Percentiles rank a stretch among this genome's conserved stretches.
Conservation (phyloP, 2,888 invertebrate species). For the Diploptera punctata region DNA sequence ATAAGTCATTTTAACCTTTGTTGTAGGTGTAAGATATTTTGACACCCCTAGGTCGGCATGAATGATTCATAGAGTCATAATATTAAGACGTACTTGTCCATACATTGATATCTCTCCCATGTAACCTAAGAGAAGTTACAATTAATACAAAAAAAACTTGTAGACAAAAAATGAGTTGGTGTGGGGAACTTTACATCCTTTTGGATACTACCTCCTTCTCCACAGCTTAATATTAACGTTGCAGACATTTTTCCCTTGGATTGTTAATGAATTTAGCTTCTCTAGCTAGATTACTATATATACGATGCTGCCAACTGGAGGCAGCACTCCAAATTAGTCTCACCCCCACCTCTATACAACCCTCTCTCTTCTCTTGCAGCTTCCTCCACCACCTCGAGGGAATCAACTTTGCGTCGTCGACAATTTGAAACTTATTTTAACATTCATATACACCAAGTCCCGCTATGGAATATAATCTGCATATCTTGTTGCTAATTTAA, state of each 20-base stretch:
- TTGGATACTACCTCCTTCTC: constrained; percentile 26
- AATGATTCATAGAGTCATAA: too few species aligned
- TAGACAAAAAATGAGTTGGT: constrained; percentile 32
- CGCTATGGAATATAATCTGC: constrained; percentile 42
- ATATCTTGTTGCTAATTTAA: constrained; percentile 44
- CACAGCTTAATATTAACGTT: constrained; percentile 39
- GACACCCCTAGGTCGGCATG: too few species aligned
- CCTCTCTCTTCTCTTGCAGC: not conserved
- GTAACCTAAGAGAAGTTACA: constrained; percentile 29
- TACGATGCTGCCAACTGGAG: constrained; percentile 30
- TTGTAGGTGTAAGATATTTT: too few species aligned
- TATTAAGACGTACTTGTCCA: not conserved
- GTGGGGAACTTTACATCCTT: not conserved
- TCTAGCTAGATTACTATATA: constrained; percentile 41
- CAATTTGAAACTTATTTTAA: constrained; percentile 64
- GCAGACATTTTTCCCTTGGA: constrained; percentile 41
- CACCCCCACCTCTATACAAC: constrained; percentile 19
- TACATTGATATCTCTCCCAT: not conserved
- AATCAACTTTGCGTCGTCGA: constrained; percentile 58
- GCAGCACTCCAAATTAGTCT: constrained; percentile 41
- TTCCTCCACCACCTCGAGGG: constrained; percentile 50
- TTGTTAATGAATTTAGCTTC: constrained; percentile 44
- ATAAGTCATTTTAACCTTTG: too few species aligned
- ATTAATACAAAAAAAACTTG: constrained; percentile 36
- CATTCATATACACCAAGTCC: constrained; percentile 56